phyloP scores from a whole-genome alignment of 2,888 invertebrate species.

The Epsilonema sp. region DNA sequence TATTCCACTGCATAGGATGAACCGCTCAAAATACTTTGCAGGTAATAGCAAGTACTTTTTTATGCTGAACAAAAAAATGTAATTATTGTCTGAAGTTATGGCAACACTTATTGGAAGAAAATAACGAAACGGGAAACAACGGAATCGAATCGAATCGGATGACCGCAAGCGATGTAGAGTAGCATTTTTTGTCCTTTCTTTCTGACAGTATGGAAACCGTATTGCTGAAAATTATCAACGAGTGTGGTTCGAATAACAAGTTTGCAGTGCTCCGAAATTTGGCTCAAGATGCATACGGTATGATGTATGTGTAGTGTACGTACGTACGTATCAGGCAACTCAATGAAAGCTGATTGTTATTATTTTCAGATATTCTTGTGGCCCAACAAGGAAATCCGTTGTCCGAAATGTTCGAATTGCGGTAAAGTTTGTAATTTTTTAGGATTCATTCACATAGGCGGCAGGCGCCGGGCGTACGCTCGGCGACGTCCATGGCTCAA shows the following conservation, averaged over 20 bases:
- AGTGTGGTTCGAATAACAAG: slow-evolving; percentile 57
- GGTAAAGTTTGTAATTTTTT: slow-evolving; percentile 27
- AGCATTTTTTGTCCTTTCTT: too few relatives aligned
- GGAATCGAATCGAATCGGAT: too few relatives aligned
- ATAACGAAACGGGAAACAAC: too few relatives aligned
- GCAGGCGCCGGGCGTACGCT: background rate
- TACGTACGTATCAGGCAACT: slow-evolving; percentile 2
- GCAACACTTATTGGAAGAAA: too few relatives aligned
- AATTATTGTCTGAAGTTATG: too few relatives aligned
- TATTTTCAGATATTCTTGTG: slow-evolving; percentile 49
- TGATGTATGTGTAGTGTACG: slow-evolving; percentile 23
- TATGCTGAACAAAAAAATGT: too few relatives aligned
- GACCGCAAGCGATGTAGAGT: too few relatives aligned
- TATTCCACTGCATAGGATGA: too few relatives aligned
- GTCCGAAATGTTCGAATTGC: slow-evolving; percentile 58
- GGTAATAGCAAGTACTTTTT: too few relatives aligned
- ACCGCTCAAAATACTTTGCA: too few relatives aligned
- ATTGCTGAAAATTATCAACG: slow-evolving; percentile 58
- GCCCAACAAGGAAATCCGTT: slow-evolving; percentile 53
- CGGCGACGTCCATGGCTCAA: too few relatives aligned
- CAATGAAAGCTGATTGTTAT: slow-evolving; percentile 10
- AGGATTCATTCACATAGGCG: background rate
- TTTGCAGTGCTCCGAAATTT: slow-evolving; percentile 53
- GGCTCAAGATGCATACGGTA: slow-evolving; percentile 69
- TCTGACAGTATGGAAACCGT: slow-evolving; percentile 91